These are phyloP conservation scores for Desoria tigrina DNA, from an alignment of 2,888 invertebrate genomes.

Conservation along the genomic window DNA sequence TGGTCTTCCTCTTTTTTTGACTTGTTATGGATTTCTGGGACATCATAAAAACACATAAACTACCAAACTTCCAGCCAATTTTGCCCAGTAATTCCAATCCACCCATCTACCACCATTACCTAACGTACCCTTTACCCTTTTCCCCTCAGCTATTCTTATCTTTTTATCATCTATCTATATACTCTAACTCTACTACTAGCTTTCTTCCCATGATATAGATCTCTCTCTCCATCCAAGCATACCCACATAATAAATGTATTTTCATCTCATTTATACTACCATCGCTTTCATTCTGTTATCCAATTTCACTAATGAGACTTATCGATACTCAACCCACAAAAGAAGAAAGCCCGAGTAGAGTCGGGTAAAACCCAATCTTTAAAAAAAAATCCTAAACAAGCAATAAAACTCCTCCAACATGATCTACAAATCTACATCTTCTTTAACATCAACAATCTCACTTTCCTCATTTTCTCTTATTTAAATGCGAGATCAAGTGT, in stretches of 20 bases:
- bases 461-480: too few species aligned
- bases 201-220: conserved; percentile 15
- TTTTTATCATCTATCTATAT: too few species aligned
- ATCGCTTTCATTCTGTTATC: conserved; percentile 11
- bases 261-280: conserved; percentile 10
- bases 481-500: too few species aligned
- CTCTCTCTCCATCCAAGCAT: conserved; percentile 7
- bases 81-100: conserved; percentile 15
- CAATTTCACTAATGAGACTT: conserved; percentile 20
- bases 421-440: too few species aligned
- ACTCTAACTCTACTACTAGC: neutral
- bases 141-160: conserved; percentile 6
- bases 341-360: too few species aligned
- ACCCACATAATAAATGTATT: conserved; percentile 10
- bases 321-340: neutral
- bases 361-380: too few species aligned
- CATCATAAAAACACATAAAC: conserved; percentile 25
- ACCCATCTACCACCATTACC: neutral
- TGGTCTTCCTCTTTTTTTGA: neutral
- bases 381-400: too few species aligned
- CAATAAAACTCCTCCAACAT: too few species aligned
- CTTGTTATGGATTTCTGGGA: conserved; percentile 25
- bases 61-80: conserved; percentile 14
- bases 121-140: conserved; percentile 11
- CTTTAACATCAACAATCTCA: too few species aligned